Evolutionary conservation across 2,113 vertebrate species (phyloP).

Genomic region (Eupsittula cactorum): DNA sequence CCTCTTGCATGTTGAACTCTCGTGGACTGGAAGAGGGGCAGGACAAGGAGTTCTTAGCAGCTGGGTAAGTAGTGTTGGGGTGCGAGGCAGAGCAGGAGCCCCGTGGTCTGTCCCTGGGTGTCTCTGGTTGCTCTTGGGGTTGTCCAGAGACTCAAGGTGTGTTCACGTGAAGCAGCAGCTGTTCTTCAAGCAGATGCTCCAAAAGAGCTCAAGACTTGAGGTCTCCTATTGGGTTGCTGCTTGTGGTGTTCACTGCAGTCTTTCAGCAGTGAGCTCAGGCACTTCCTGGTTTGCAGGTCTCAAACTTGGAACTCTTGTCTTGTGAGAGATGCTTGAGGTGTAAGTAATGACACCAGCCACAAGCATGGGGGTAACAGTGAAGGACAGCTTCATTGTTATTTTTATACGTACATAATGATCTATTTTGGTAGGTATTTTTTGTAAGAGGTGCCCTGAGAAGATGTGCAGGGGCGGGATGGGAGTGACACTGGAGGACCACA

Average conservation of each 20-base stretch:
- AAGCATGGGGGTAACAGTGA: not conserved
- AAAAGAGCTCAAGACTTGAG: not conserved
- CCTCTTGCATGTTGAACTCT: fast-evolving
- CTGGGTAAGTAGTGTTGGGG: fast-evolving
- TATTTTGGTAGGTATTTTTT: fast-evolving
- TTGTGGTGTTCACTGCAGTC: not conserved
- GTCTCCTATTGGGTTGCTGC: not conserved
- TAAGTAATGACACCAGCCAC: not conserved
- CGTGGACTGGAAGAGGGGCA: not conserved
- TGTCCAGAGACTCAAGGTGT: not conserved
- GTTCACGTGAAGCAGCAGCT: not conserved
- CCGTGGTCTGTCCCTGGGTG: fast-evolving
- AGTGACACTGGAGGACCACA: not conserved
- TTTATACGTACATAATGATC: not conserved
- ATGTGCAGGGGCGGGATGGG: not conserved
- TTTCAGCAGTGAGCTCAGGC: not conserved
- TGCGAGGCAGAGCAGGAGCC: fast-evolving
- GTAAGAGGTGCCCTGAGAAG: not conserved
- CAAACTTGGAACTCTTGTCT: not conserved
- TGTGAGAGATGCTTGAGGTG: not conserved
- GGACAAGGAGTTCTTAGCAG: fast-evolving
- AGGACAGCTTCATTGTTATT: not conserved
- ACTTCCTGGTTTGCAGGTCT: not conserved
- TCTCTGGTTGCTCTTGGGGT: not conserved
- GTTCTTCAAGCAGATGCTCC: not conserved